Evolutionary conservation across 2,797 vertebrate genomes (phyloP), one percentile per base, ranked within the genome.

Genomic region (Rhynchotus rufescens): DNA sequence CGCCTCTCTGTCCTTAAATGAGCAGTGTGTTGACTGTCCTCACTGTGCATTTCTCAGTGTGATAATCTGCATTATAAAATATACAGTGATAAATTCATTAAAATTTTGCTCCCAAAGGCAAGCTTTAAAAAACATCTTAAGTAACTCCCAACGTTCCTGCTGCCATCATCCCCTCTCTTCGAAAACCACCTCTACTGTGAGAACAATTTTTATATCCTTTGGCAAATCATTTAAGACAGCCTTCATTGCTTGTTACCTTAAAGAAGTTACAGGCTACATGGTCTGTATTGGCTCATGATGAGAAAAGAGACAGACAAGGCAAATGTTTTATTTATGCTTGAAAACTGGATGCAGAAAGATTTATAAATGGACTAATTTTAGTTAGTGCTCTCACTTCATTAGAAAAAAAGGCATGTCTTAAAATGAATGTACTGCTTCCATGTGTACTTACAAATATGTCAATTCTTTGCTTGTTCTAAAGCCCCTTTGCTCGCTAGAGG

Each of bases 281-380:
- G n/a, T 77, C 51, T 88, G 15, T 72, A 86, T 44, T 80, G 65
- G 78, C 59, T 88, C 61, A 59, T 2, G 1, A 84, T 15, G 26
- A 85, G 66, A 72, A 80, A 71, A 81, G 54, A 90, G 68, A 84
- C 8, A 40, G 78, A 92, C 61, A 78, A 78, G 54, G 54, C 11
- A 0, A 86, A 95, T 91, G 76, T 91, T 94, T 91, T 90, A 96
- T 96, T 96, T 94, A 96, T 0, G 3, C 79, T 87, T 80, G 69
- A 80, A 93, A 92, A 91, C 15, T 62, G 32, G 51, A 88, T 75
- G 73, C 3, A 2, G 66, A 78, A 93, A 92, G 51, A 91, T 87
- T 94, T 92, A 91, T 93, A 95, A 91, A 91, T 32, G 9, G 69
- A 94, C 95, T 93, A 82, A 92, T 95, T 95, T 96, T 94, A 94